Evolutionary conservation across 2,888 invertebrate species (phyloP).

Genomic region (Cephus pulcher): DNA sequence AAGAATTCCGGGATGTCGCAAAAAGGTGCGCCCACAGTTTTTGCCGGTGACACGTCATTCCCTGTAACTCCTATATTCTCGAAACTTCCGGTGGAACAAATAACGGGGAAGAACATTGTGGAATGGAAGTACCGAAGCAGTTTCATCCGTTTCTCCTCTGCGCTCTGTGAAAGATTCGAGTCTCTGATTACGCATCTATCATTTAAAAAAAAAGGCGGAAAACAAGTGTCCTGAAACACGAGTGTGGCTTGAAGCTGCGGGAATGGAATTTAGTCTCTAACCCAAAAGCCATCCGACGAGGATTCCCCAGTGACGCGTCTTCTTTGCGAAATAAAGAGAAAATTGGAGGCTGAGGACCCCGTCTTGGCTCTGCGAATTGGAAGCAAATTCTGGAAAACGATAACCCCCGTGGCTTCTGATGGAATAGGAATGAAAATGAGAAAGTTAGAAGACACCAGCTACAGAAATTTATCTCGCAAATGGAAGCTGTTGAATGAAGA

Average conservation of each 20-base stretch:
- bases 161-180: not conserved
- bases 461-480: not conserved
- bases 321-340: constrained; percentile 66
- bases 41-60: constrained; percentile 37
- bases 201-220: too few relatives aligned
- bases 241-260: not conserved
- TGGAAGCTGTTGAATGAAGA: not conserved
- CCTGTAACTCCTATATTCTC: constrained; percentile 14
- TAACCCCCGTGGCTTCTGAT: not conserved
- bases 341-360: constrained; percentile 64
- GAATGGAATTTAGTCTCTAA: not conserved
- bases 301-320: not conserved
- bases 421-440: not conserved
- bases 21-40: constrained; percentile 26
- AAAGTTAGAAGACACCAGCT: not conserved
- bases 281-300: not conserved
- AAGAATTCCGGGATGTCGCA: constrained; percentile 12
- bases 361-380: not conserved
- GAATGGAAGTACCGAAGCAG: not conserved
- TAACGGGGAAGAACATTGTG: not conserved
- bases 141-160: not conserved
- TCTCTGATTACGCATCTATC: not conserved
- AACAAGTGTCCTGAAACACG: not conserved
- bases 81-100: not conserved
- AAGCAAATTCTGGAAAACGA: not conserved